phyloP scores from a whole-genome alignment of 2,888 invertebrate species.

The Eustalomyia histrio region DNA sequence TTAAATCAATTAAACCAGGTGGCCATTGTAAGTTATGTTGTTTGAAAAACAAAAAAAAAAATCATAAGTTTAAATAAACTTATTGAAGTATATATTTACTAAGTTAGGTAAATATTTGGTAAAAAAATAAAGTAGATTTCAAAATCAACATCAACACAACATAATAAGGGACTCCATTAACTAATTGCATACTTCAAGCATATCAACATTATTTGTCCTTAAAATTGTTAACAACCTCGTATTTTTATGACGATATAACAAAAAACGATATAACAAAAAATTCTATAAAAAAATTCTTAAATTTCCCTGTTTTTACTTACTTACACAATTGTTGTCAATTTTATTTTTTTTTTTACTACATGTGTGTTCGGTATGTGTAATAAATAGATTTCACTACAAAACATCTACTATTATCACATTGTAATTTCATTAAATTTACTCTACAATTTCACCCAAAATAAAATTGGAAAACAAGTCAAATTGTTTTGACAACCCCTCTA shows the following conservation, averaged over 20 bases:
- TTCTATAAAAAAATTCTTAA: conserved; percentile 31
- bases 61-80: not conserved
- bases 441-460: conserved; percentile 56
- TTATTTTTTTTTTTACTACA: conserved; percentile 2
- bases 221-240: conserved; percentile 13
- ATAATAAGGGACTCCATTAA: conserved; percentile 56
- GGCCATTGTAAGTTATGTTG: not conserved
- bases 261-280: too few species aligned
- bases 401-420: conserved; percentile 48
- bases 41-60: not conserved
- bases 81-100: conserved; percentile 12
- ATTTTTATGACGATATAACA: conserved; percentile 43
- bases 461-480: conserved; percentile 59
- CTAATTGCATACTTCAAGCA: conserved; percentile 54
- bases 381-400: conserved; percentile 9
- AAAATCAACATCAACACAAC: conserved; percentile 31
- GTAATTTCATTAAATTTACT: conserved; percentile 63
- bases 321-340: conserved; percentile 35
- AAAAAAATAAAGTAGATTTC: conserved; percentile 40
- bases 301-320: conserved; percentile 33
- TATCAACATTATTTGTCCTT: not conserved
- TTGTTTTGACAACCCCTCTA: conserved; percentile 64
- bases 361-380: conserved; percentile 8
- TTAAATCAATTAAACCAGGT: conserved; percentile 59
- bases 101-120: conserved; percentile 21